Evolutionary conservation across 2,113 vertebrate species (phyloP).

Genomic region (Artemisiospiza belli): DNA sequence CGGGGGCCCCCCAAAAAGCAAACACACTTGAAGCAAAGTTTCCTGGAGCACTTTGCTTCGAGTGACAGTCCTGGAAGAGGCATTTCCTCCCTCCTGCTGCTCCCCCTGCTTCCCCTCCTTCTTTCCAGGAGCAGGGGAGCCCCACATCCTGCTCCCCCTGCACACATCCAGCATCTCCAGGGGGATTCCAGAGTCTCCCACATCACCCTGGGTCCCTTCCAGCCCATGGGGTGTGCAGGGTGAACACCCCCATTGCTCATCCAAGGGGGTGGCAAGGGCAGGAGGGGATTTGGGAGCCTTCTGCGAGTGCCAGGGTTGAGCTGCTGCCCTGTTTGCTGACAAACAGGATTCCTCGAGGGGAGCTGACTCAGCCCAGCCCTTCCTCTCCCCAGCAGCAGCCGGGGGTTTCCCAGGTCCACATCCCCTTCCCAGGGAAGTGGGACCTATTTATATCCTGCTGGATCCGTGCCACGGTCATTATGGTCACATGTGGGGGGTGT

Average conservation of each 20-base stretch:
- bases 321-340: slow-evolving; percentile 26
- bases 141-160: rapidly evolving
- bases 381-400: slow-evolving; percentile 25
- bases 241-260: rapidly evolving
- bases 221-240: background rate
- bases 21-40: background rate
- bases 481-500: background rate
- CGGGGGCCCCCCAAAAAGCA: background rate
- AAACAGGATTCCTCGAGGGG: slow-evolving; percentile 54
- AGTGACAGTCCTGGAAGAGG: background rate
- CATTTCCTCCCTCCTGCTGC: background rate
- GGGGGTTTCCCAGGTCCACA: slow-evolving; percentile 63
- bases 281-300: background rate
- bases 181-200: background rate
- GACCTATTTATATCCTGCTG: slow-evolving; percentile 34
- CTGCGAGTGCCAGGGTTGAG: background rate
- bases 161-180: background rate
- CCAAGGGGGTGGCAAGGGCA: background rate
- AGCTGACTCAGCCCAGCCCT: slow-evolving; percentile 60
- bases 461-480: background rate
- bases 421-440: slow-evolving; percentile 65
- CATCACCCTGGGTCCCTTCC: rapidly evolving
- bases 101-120: background rate
- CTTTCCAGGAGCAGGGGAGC: background rate
- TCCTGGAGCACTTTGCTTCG: background rate